A percentile compares a stretch with the other conserved stretches of the same genome.
Conservation (phyloP, 2,113 vertebrate species). For the Smithornis capensis region DNA sequence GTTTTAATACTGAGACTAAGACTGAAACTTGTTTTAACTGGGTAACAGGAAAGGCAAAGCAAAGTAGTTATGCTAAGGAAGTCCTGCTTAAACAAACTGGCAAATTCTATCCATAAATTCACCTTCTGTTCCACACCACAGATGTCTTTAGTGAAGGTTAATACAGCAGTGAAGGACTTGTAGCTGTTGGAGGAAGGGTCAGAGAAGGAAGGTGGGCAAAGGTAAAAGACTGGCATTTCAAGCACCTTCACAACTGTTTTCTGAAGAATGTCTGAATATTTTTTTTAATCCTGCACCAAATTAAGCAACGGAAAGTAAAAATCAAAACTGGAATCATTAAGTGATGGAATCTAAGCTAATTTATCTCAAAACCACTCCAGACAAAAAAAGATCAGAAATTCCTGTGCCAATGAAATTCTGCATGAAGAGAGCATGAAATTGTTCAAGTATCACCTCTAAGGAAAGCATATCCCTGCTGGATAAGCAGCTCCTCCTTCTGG, state of each 20-base stretch:
- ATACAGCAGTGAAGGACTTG: not conserved
- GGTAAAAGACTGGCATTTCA: not conserved
- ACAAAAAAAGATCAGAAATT: not conserved
- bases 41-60: not conserved
- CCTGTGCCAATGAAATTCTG: not conserved
- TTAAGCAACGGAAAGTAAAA: not conserved
- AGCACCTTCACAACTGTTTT: not conserved
- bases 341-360: not conserved
- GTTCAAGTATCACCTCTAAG: not conserved
- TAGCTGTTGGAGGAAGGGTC: not conserved
- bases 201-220: no score
- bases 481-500: not conserved
- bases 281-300: not conserved
- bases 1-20: not conserved
- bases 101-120: not conserved
- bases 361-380: not conserved
- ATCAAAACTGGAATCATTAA: not conserved
- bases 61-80: not conserved
- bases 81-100: not conserved
- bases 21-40: not conserved
- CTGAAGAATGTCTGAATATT: not conserved
- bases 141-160: not conserved
- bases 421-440: not conserved
- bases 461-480: not conserved
- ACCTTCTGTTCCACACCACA: not conserved